phyloP scores from a whole-genome alignment of 2,113 vertebrate genomes.

The Bagarius yarrelli region DNA sequence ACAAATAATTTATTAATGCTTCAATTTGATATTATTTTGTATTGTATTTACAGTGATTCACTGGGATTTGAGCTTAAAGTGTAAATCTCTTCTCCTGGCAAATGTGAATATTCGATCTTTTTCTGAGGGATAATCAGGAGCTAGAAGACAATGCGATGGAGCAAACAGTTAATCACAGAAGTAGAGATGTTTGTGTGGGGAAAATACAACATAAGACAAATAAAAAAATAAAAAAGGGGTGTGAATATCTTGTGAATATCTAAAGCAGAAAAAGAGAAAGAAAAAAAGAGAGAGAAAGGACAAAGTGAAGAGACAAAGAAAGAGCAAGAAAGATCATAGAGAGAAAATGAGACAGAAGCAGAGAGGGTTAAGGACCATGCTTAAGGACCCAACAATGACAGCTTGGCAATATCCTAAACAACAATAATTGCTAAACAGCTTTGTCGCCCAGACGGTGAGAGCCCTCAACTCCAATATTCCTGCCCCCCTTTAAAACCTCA shows the following conservation, averaged over 20 bases:
- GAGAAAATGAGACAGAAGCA: not conserved
- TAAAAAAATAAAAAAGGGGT: not conserved
- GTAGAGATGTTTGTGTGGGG: not conserved
- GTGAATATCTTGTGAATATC: not conserved
- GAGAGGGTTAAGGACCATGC: not conserved
- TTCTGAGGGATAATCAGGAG: not conserved
- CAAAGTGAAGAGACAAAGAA: too few relatives aligned
- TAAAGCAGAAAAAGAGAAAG: not conserved
- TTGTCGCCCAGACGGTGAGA: too few relatives aligned
- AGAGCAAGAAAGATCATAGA: not conserved
- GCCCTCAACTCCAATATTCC: too few relatives aligned
- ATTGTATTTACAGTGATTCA: conserved; percentile 43
- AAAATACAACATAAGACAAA: conserved; percentile 37
- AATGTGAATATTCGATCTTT: not conserved
- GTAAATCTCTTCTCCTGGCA: not conserved
- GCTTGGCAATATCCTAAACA: too few relatives aligned
- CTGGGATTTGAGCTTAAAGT: not conserved
- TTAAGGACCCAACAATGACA: too few relatives aligned
- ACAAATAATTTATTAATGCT: not conserved
- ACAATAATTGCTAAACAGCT: too few relatives aligned
- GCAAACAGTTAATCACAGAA: not conserved
- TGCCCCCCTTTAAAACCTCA: too few relatives aligned
- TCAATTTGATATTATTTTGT: not conserved
- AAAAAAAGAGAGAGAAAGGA: not conserved
- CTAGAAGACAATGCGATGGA: not conserved